Base-by-base conservation (phyloP, 2,888 invertebrate species). In the Merodon equestris region DNA sequence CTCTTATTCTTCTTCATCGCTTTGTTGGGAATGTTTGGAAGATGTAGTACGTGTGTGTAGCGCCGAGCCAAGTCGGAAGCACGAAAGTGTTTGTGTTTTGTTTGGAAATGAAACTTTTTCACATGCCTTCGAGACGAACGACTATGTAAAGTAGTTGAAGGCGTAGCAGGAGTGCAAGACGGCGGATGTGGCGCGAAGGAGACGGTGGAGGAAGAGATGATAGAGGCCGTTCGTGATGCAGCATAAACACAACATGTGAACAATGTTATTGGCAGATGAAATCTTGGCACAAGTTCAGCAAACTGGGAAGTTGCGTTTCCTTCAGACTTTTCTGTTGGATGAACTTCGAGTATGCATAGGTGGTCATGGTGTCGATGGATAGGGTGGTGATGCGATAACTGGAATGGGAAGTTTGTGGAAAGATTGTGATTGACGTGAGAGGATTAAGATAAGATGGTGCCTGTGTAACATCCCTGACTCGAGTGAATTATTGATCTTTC, bases 191-290 rank as follows among this genome's bases (percentile, higher is more conserved):
- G 7, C 27, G 7, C 7, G 27, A 27, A 7, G 27, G 7, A 27
- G 27, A 7, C 27, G 2, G 27, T 27, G 2, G 27, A 27, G 27
- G 27, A 27, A 4, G 27, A 27, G 27, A 27, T 27, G 27, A 27
- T 4, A 27, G 7, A 27, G 27, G 27, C 7, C 7, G 27, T 27
- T 27, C 27, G 58, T 61, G 72, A 68, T 58, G 68, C 73, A 70
- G 79, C 40, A 63, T 64, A 70, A 79, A 70, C 63, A 73, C 73
- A 70, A 70, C 73, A 73, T 73, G 79, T 68, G 68, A 79, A 73
- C 73, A 73, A 79, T 73, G 54, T 45, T 73, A 79, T 79, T 79
- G 79, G 79, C 79, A 79, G 73, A 68, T 73, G 50, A 73, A 79
- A 73, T 73, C 73, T 79, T 79, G 79, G 79, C 79, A 79, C 38